These are phyloP conservation scores for Gadopsis marmoratus DNA, from an alignment of 2,797 vertebrate species.

Conservation along the genomic window DNA sequence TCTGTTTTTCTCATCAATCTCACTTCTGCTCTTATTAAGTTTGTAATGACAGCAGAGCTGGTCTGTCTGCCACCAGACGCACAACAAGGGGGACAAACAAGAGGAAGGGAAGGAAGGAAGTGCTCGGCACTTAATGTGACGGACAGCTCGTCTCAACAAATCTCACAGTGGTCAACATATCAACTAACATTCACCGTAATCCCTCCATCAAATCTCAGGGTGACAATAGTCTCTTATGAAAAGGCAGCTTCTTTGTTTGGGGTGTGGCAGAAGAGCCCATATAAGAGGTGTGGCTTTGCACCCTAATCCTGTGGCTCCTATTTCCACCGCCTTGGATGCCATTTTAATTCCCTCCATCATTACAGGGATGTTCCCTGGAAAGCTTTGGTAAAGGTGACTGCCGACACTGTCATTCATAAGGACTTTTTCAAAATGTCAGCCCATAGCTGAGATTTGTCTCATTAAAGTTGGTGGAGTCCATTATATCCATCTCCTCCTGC, in stretches of 20 bases:
- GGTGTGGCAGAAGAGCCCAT: constrained; percentile 64
- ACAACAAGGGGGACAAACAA: constrained; percentile 41
- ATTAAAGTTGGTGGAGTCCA: constrained; percentile 82
- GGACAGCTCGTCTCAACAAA: constrained; percentile 73
- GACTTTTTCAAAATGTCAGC: constrained; percentile 88
- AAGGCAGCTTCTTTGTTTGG: constrained; percentile 54
- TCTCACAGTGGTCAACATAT: constrained; percentile 74
- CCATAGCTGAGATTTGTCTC: constrained; percentile 83
- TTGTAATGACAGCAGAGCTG: constrained; percentile 81
- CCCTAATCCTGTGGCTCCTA: constrained; percentile 75
- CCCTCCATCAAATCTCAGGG: constrained; percentile 66
- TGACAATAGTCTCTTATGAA: constrained; percentile 23
- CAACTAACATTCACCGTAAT: constrained; percentile 65
- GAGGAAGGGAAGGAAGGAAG: constrained; percentile 41
- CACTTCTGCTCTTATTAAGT: constrained; percentile 84
- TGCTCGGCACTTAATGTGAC: constrained; percentile 60
- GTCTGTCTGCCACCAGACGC: constrained; percentile 70
- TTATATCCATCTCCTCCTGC: constrained; percentile 74
- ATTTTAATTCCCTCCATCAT: constrained; percentile 86
- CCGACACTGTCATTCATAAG: constrained; percentile 85
- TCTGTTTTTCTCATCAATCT: constrained; percentile 84
- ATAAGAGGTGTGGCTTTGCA: constrained; percentile 77
- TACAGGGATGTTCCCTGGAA: constrained; percentile 76
- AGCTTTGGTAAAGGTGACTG: constrained; percentile 86
- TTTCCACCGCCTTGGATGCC: constrained; percentile 70